Evolutionary conservation across 2,113 vertebrate species (phyloP).

Genomic region (Zosterops pallidus): DNA sequence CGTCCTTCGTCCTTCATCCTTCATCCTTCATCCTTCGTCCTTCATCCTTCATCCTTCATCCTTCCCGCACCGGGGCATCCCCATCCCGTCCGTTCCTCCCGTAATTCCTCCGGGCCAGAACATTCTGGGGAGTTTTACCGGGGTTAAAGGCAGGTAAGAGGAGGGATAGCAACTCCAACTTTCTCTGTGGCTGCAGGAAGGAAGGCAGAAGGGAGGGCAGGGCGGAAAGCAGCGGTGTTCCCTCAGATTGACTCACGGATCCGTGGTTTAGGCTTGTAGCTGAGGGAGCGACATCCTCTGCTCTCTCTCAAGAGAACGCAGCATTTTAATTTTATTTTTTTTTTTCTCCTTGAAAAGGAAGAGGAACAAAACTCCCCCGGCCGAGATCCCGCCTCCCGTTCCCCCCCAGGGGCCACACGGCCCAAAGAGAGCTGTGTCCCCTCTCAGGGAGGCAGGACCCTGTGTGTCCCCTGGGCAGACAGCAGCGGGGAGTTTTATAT

Average conservation of each 20-base stretch:
- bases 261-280: accelerated
- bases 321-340: background rate
- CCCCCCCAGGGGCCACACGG: background rate
- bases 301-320: background rate
- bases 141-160: background rate
- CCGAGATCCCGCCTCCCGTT: background rate
- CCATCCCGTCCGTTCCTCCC: background rate
- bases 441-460: background rate
- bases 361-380: background rate
- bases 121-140: background rate
- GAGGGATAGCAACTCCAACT: background rate
- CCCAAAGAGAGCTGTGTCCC: accelerated
- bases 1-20: no score
- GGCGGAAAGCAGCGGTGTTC: background rate
- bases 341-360: background rate
- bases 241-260: accelerated
- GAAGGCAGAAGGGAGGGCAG: background rate
- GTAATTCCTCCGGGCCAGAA: background rate
- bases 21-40: no score
- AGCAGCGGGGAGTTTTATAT: background rate
- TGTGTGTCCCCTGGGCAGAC: background rate
- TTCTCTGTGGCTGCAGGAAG: background rate
- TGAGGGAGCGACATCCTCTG: background rate
- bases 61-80: background rate
- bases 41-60: background rate